Base-by-base conservation (phyloP, 2,113 vertebrate species). In the Cryptomyrus ogoouensis region DNA sequence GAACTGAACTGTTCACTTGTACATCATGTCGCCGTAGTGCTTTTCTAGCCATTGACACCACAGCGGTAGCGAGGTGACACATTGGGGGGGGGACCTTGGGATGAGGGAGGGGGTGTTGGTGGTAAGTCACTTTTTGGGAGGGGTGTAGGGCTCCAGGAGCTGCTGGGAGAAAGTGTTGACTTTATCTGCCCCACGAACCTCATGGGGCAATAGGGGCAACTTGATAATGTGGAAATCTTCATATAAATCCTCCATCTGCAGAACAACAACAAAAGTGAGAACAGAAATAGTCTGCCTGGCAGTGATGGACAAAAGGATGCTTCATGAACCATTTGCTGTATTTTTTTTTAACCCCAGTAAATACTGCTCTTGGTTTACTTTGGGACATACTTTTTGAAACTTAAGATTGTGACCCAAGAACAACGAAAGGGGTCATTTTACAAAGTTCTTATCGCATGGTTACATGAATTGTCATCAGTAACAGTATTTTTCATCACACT, bases 151-250 rank as follows among this genome's bases (percentile, higher is more conserved):
- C 91, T 98, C 97, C 94, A 98, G 96, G 85, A 98, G 97, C 89
- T 97, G 97, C 94, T 96, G 95, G 9, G 97, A 98, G 95, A 98
- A 98, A 3, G 95, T 97, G 94, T 98, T 98, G 93, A 98, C 98
- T 93, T 97, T 98, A 92, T 98, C 97, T 0, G 97, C 95, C 3
- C 98, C 98, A 90, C 98, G 96, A 15, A 98, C 98, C 90, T 98
- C 98, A 2, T 98, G 98, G 87, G 97, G 97, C 90, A 98, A 95
- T 91, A 98, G 95, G 0, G 98, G 98, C 92, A 98, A 94, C 94
- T 98, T 98, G 90, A 98, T 95, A 93, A 98, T 98, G 94, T 98
- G 98, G 94, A 98, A 98, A 93, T 98, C 97, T 95, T 98, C 98
- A 62, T 98, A 98, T 35, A 98, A 96, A 92, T 98, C 98, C 91